A percentile compares a stretch with the other conserved stretches of the same genome.
Conservation (phyloP, 2,797 vertebrate genomes). For the Hafferia zeledoni region DNA sequence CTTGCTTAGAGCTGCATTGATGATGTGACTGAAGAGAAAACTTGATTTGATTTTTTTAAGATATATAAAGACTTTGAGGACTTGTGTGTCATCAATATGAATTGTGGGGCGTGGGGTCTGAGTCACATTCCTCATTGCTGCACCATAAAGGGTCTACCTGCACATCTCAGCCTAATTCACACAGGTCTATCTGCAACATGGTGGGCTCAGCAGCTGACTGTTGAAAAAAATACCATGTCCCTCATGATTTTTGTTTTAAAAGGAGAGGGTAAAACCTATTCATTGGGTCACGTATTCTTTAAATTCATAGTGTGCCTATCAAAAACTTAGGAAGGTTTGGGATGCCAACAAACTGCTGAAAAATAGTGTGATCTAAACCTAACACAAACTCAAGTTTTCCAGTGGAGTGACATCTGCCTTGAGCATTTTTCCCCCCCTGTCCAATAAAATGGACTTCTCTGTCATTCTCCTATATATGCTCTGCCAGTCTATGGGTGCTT, state of each 20-base stretch:
- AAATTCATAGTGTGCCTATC: background rate
- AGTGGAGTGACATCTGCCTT: background rate
- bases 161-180: background rate
- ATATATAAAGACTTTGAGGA: background rate
- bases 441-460: background rate
- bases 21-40: background rate
- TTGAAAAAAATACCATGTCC: rapidly evolving
- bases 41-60: background rate
- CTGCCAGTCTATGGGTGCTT: background rate
- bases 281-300: background rate
- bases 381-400: background rate
- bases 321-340: background rate
- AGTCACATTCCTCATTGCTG: background rate
- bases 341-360: background rate
- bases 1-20: background rate
- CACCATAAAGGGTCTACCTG: background rate
- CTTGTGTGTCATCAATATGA: rapidly evolving
- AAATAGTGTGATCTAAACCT: background rate
- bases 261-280: background rate
- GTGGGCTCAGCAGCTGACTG: background rate
- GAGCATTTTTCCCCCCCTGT: background rate
- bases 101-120: rapidly evolving
- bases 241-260: background rate
- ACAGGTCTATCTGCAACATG: background rate
- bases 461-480: background rate